Percentiles rank a stretch among this genome's conserved stretches.
phyloP scores from a whole-genome alignment of 2,113 vertebrate genomes.

The Azemiops feae region DNA sequence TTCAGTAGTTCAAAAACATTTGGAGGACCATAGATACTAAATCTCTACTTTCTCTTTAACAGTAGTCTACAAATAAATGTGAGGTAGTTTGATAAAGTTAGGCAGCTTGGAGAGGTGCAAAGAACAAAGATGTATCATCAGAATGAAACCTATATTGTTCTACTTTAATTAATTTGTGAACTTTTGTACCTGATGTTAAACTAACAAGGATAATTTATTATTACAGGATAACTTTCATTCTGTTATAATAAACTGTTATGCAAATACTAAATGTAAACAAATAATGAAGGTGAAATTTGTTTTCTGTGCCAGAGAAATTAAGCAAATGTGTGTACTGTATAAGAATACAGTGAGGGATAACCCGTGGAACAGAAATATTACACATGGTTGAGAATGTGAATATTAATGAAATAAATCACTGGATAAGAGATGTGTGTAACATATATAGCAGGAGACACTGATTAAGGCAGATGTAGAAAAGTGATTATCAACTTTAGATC shows the following conservation, averaged over 20 bases:
- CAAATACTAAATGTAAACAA: constrained; percentile 41
- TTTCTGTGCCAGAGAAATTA: constrained; percentile 39
- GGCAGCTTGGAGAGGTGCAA: not conserved
- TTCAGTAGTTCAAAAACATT: not conserved
- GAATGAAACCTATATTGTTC: not conserved
- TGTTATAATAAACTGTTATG: constrained; percentile 16
- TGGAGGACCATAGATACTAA: rapidly evolving
- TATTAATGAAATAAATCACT: constrained; percentile 60
- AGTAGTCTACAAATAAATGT: not conserved
- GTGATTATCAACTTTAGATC: constrained; percentile 73
- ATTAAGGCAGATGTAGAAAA: constrained; percentile 73
- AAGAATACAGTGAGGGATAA: constrained; percentile 52
- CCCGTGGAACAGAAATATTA: constrained; percentile 50
- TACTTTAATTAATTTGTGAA: not conserved
- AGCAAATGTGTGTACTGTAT: constrained; percentile 43
- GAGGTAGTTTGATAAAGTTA: not conserved
- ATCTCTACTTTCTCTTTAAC: not conserved
- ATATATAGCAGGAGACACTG: constrained; percentile 60
- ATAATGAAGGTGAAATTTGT: constrained; percentile 21
- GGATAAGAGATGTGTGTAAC: constrained; percentile 35
- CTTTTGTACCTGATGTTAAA: not conserved
- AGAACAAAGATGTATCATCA: not conserved
- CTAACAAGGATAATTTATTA: not conserved
- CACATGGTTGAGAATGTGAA: constrained; percentile 43
- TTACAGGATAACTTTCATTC: constrained; percentile 13